These are phyloP conservation scores for Drosophila persimilis DNA, from an alignment of 1,140 invertebrate genomes.

Conservation along the genomic window DNA sequence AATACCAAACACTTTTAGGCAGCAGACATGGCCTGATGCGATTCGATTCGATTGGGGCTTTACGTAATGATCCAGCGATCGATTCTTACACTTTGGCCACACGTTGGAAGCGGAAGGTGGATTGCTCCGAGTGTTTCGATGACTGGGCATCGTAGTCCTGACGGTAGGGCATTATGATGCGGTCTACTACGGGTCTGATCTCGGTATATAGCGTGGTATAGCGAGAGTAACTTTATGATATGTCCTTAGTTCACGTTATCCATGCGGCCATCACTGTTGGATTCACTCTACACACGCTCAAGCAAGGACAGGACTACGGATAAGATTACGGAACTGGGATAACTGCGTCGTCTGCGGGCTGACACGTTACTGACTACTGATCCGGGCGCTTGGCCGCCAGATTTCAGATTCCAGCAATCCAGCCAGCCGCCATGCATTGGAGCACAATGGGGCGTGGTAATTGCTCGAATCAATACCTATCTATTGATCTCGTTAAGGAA, in stretches of 20 bases:
- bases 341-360: slow-evolving; percentile 58
- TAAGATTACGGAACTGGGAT: not conserved
- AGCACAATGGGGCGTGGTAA: slow-evolving; percentile 45
- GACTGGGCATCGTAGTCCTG: slow-evolving; percentile 68
- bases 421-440: slow-evolving; percentile 4
- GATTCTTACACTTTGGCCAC: slow-evolving; percentile 79
- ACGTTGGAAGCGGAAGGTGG: slow-evolving; percentile 67
- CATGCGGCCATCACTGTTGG: slow-evolving; percentile 57
- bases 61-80: slow-evolving; percentile 37
- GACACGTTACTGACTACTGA: slow-evolving; percentile 43
- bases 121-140: slow-evolving; percentile 72
- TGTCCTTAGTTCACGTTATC: slow-evolving; percentile 51
- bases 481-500: slow-evolving; percentile 71
- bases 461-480: slow-evolving; percentile 53
- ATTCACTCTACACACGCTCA: too few relatives aligned
- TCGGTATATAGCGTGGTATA: slow-evolving; percentile 16
- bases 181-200: slow-evolving; percentile 3
- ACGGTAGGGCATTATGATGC: slow-evolving; percentile 51
- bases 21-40: slow-evolving; percentile 20
- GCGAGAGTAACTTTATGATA: slow-evolving; percentile 16
- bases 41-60: slow-evolving; percentile 17
- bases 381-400: slow-evolving; percentile 6
- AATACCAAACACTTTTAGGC: slow-evolving; percentile 21
- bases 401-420: slow-evolving; percentile 17
- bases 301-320: slow-evolving; percentile 9